These are phyloP conservation scores for Parnassius orleans DNA, from an alignment of 2,888 invertebrate species.

Conservation along the genomic window DNA sequence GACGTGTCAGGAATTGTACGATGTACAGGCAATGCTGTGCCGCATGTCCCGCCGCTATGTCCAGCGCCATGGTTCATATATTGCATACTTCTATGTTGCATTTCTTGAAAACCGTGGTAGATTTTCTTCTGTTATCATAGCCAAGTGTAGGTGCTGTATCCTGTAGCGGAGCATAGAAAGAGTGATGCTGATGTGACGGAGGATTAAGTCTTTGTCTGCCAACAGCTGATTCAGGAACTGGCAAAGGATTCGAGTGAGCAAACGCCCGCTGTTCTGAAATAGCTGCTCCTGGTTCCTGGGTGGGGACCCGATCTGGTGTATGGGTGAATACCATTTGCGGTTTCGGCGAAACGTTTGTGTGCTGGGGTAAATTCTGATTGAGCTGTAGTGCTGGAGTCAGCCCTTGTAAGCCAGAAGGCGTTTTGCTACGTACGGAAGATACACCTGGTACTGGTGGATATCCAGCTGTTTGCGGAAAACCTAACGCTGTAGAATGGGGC, in stretches of 20 bases:
- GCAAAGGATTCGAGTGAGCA: not conserved
- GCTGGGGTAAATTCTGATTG: conserved; percentile 8
- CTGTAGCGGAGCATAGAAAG: not conserved
- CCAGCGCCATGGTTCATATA: not conserved
- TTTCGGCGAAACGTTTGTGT: not conserved
- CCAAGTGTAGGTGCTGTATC: not conserved
- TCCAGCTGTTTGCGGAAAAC: not conserved
- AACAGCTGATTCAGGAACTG: not conserved
- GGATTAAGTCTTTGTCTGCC: not conserved
- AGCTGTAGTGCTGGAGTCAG: not conserved
- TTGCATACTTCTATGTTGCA: not conserved
- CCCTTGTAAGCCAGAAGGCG: not conserved
- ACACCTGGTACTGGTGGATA: conserved; percentile 4
- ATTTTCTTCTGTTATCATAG: not conserved
- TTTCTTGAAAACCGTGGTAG: not conserved
- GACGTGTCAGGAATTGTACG: not conserved
- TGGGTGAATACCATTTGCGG: not conserved
- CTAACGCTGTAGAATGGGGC: not conserved
- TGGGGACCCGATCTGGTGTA: not conserved
- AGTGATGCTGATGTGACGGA: not conserved
- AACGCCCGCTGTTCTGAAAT: not conserved
- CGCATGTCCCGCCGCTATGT: not conserved
- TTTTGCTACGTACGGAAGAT: conserved; percentile 6
- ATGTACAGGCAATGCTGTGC: not conserved
- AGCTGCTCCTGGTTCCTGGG: not conserved